Base-by-base conservation (phyloP, 2,888 invertebrate genomes). In the Caenorhabditis panamensis region DNA sequence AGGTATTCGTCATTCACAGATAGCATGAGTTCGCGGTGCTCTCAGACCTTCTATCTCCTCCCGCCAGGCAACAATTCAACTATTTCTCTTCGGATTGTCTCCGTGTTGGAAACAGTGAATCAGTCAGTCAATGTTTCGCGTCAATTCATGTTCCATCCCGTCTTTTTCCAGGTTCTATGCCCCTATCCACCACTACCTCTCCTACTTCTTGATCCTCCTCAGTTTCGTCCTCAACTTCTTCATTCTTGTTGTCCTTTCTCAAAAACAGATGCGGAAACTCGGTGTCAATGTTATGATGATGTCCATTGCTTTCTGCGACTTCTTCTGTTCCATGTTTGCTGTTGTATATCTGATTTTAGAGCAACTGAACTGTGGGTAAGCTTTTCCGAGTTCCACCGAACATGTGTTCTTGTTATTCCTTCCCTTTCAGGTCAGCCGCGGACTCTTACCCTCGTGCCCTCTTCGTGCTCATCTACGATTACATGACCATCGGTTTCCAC, bases 251-350 rank as follows among this genome's bases (percentile, higher is more conserved):
- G 64, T 73, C 22, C 24, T 64, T 9, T 73, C 64, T 8, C 49
- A 49, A 1, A 58, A 58, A n/a, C 47, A 73, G 36, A 58, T 64
- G 58, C 18, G 64, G n/a, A 47, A 13, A 54, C 54, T 62, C 37
- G 71, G 62, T 13, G 54, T 73, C n/a, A 73, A 73, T 26, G 54
- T 64, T 1, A 64, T 73, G 64, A 73, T 73, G 64, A 73, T 73
- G 73, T 56, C 58, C 11, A 64, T 73, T 26, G 69, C 69, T 11
- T 69, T 69, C 24, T 73, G 59, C 47, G 73, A 73, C n/a, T 73
- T 73, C 24, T 36, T 47, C 9, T 73, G 64, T 44, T 28, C 73
- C 0, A 6, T 58, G 0, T 56, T 64, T 51, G 73, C 51, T 11
- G 49, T 18, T 4, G 18, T 73, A 13, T 28, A 51, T 37, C 24